Conservation (phyloP, 2,113 vertebrate genomes). For the Malurus melanocephalus region DNA sequence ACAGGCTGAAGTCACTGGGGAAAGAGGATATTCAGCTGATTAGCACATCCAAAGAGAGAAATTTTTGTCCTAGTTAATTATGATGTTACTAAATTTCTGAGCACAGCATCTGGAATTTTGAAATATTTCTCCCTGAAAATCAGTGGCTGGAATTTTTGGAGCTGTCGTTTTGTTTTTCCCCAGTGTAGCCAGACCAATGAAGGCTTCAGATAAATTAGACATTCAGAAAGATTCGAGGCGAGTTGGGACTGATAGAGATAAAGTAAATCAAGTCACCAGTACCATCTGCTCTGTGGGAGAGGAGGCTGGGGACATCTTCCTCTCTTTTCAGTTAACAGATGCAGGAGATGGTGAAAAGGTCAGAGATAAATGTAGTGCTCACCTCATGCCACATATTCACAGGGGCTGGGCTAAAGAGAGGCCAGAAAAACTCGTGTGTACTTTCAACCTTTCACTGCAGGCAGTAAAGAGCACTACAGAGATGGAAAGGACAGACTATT, state of each 20-base stretch:
- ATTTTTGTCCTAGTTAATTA: constrained; percentile 36
- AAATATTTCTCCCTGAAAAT: not conserved
- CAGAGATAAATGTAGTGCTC: constrained; percentile 69
- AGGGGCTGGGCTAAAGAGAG: constrained; percentile 48
- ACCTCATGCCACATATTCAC: constrained; percentile 61
- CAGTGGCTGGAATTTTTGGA: not conserved
- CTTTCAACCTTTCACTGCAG: constrained; percentile 68
- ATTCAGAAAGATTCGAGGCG: constrained; percentile 20
- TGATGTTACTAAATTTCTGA: not conserved
- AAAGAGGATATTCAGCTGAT: not conserved
- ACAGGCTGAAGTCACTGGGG: not conserved
- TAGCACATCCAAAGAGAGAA: constrained; percentile 3
- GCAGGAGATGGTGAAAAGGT: constrained; percentile 69
- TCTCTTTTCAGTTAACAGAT: constrained; percentile 66
- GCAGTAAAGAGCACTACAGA: constrained; percentile 20
- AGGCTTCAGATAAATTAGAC: not conserved
- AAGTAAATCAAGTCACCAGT: constrained; percentile 54
- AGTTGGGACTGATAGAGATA: not conserved
- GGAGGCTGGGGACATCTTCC: constrained; percentile 40
- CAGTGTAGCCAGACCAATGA: not conserved
- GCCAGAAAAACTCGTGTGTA: constrained; percentile 55
- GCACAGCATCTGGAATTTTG: constrained; percentile 9
- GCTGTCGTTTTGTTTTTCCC: not conserved
- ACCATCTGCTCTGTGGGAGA: constrained; percentile 58
- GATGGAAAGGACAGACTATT: constrained; percentile 43